phyloP scores from a whole-genome alignment of 2,888 invertebrate genomes.

The Brachypterus glaber region DNA sequence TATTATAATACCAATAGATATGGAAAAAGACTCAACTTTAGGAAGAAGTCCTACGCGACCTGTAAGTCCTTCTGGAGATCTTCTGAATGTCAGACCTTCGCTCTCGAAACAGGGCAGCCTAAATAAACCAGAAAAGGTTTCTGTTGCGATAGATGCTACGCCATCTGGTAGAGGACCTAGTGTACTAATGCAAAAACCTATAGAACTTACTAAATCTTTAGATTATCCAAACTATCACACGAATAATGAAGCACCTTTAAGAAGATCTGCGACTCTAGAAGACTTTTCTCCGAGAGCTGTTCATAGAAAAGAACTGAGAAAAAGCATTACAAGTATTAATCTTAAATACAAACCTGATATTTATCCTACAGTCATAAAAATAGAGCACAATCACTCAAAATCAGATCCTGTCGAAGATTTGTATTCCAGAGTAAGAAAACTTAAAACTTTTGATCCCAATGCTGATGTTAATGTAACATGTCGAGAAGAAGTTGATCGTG shows the following conservation, averaged over 20 bases:
- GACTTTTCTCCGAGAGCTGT: slow-evolving; percentile 32
- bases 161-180: slow-evolving; percentile 64
- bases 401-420: slow-evolving; percentile 60
- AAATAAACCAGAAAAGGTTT: slow-evolving; percentile 56
- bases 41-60: slow-evolving; percentile 37
- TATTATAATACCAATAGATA: slow-evolving; percentile 14
- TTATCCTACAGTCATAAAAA: slow-evolving; percentile 39
- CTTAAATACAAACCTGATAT: slow-evolving; percentile 25
- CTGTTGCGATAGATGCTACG: slow-evolving; percentile 70
- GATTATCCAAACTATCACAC: slow-evolving; percentile 35
- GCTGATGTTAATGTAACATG: slow-evolving; percentile 67
- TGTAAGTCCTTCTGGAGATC: slow-evolving; percentile 31
- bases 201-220: slow-evolving; percentile 60
- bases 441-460: slow-evolving; percentile 41
- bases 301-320: slow-evolving; percentile 25
- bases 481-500: slow-evolving; percentile 46
- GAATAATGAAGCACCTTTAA: slow-evolving; percentile 29
- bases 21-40: slow-evolving; percentile 30
- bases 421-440: slow-evolving; percentile 24
- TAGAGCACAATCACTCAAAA: slow-evolving; percentile 55
- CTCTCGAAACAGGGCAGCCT: slow-evolving; percentile 27
- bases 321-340: slow-evolving; percentile 35
- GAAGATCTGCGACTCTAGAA: slow-evolving; percentile 43
- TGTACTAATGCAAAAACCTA: slow-evolving; percentile 65
- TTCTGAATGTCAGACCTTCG: slow-evolving; percentile 24